Evolutionary conservation across 1,140 invertebrate genomes (phyloP), one percentile per base, ranked within the genome.

Genomic region (Cryptotermes secundus): DNA sequence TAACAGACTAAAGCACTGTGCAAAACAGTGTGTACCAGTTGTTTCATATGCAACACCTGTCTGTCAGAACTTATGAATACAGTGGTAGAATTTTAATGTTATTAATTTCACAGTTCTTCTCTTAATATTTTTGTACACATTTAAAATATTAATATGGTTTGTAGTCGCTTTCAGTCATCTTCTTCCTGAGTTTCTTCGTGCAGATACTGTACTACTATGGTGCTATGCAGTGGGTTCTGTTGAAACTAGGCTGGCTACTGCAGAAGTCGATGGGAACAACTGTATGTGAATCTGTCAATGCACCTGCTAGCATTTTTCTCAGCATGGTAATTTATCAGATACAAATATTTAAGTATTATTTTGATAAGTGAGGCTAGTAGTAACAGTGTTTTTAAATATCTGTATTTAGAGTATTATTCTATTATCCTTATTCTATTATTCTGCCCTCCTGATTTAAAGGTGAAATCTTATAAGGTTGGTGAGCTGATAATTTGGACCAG

Each of bases 241-340:
- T 94, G n/a, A 96, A 95, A 89, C 87, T 99, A 36, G 96, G 97
- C 19, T 94, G 94, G 91, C 87, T 95, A 38, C 89, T 98, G 35
- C 94, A 96, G 86, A 88, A 89, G 3, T 90, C 95, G 6, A 91
- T 98, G 87, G 95, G 93, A 34, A 99, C 97, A 4, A 97, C 97
- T 0, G 95, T 97, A 24, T 97, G 96, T 82, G 98, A 99, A 90
- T 98, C 96, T 84, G 93, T 98, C 34, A 97, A 95, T 86, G 93
- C 96, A n/a, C 95, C 96, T 4, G 96, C 95, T 1, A 98, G 97
- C 88, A 95, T 97, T 26, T 98, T 98, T 87, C 89, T 99, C 6
- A 97, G 97, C 87, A 95, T 96, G 95, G 95, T 96, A 90, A 90
- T 86, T 87, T 12, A 31, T 72, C 1, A 49, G 22, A 49, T 12